Percentiles rank a stretch among this genome's conserved stretches.
phyloP scores from a whole-genome alignment of 64 coral and sea anemone species.

The Platygyra sinensis region DNA sequence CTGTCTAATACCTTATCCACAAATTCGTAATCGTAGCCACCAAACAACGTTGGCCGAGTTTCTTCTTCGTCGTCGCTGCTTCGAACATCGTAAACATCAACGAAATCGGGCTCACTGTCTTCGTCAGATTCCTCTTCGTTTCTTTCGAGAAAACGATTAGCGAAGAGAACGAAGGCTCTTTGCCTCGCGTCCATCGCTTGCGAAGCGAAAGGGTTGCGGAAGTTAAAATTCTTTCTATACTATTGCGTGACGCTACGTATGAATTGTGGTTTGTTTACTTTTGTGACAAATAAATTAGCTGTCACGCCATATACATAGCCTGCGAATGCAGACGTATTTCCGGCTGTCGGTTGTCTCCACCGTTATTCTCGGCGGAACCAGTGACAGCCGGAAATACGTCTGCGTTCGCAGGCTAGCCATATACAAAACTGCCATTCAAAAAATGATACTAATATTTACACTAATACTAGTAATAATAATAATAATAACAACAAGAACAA shows the following conservation, averaged over 20 bases:
- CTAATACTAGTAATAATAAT: too few relatives aligned
- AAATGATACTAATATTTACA: too few relatives aligned
- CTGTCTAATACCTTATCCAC: neutral
- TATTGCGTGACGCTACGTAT: neutral
- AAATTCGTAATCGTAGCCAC: slow-evolving; percentile 25
- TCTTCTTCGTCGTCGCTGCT: slow-evolving; percentile 1
- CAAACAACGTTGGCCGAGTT: neutral
- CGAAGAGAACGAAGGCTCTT: neutral
- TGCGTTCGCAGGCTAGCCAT: too few relatives aligned
- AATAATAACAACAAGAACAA: too few relatives aligned
- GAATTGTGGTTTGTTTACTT: neutral
- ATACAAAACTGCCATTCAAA: too few relatives aligned
- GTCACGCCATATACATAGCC: too few relatives aligned
- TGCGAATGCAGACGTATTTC: too few relatives aligned
- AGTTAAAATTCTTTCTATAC: neutral
- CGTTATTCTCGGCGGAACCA: too few relatives aligned
- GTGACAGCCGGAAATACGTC: too few relatives aligned
- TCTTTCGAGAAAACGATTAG: neutral
- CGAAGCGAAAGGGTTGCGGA: neutral
- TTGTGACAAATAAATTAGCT: too few relatives aligned
- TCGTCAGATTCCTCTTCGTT: neutral
- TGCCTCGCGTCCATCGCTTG: neutral
- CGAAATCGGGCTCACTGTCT: neutral
- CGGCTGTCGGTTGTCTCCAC: too few relatives aligned
- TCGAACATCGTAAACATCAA: neutral